Evolutionary conservation across 2,113 vertebrate species (phyloP).

Genomic region (Arizona elegans): DNA sequence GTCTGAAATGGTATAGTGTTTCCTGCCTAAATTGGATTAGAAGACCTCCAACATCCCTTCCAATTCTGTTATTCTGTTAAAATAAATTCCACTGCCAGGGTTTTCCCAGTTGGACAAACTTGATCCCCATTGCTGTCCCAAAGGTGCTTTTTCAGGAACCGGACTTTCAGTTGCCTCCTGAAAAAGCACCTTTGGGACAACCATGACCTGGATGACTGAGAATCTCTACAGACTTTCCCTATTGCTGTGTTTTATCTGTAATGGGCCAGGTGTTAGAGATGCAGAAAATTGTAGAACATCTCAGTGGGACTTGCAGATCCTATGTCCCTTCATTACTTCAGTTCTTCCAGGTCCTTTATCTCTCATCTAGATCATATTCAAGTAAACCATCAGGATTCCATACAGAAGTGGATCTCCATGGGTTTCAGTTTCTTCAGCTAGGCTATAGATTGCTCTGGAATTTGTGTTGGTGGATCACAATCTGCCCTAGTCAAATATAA

Average conservation of each 20-base stretch:
- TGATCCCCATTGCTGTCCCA: background rate
- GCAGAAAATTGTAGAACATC: background rate
- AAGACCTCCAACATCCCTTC: background rate
- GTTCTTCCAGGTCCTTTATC: background rate
- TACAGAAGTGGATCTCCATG: background rate
- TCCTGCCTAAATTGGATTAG: background rate
- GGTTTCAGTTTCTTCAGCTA: background rate
- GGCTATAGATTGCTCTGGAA: background rate
- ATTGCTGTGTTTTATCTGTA: background rate
- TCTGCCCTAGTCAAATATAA: background rate
- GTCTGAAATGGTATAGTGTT: background rate
- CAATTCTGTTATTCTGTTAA: background rate
- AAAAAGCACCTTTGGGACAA: no score
- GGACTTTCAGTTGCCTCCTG: no score
- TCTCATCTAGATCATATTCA: background rate
- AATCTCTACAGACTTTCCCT: no score
- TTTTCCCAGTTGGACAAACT: background rate
- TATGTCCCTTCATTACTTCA: background rate
- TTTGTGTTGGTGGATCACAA: background rate
- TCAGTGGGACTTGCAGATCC: background rate
- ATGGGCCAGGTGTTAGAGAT: background rate
- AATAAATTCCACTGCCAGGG: background rate
- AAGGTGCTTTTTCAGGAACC: no score
- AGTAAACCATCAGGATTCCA: background rate
- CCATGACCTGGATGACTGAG: no score